Base-by-base conservation (phyloP, 1,140 invertebrate genomes). In the Drosophila sturtevanti region DNA sequence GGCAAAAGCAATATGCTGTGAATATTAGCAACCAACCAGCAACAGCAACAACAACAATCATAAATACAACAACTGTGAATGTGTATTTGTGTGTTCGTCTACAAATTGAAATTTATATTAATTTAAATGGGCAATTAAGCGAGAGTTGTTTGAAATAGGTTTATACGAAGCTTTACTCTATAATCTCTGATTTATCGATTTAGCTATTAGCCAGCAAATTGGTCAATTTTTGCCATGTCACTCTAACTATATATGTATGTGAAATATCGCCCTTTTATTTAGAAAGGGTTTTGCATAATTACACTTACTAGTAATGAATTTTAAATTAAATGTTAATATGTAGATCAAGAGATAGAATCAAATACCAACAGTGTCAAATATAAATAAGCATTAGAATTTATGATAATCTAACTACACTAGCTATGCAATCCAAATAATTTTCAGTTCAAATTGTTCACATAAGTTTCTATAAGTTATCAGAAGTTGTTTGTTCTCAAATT, bases 81-180 rank as follows among this genome's bases (percentile, higher is more conserved):
- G 35, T 58, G 63, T 51, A 44, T 63, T 38, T 52, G 52, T 62
- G 38, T 65, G 65, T 27, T 24, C 27, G 6, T 31, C 34, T 38
- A 72, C 68, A 87, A 87, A 81, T 87, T 82, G 82, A 82, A 87
- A 79, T 86, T 86, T 86, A 87, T 87, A 86, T 86, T 86, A 86
- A 86, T 86, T 86, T 86, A 86, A 86, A 86, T 82, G 84, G 68
- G 55, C 82, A 87, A 79, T 87, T 86, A 87, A 79, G 75, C 79
- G 71, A 65, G 75, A 82, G 71, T 60, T 68, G 68, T 82, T 79
- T 68, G 61, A 76, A 31, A 79, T 82, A 87, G 68, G 63, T 86
- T 87, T 77, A 79, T 71, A 63, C 31, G 52, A 67, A 86, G 74
- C 74, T 72, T 59, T 51, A 48, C 74, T 59, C 56, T 51, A 64